These are phyloP conservation scores for Dreissena polymorpha DNA, from an alignment of 1,140 invertebrate species.

Conservation along the genomic window DNA sequence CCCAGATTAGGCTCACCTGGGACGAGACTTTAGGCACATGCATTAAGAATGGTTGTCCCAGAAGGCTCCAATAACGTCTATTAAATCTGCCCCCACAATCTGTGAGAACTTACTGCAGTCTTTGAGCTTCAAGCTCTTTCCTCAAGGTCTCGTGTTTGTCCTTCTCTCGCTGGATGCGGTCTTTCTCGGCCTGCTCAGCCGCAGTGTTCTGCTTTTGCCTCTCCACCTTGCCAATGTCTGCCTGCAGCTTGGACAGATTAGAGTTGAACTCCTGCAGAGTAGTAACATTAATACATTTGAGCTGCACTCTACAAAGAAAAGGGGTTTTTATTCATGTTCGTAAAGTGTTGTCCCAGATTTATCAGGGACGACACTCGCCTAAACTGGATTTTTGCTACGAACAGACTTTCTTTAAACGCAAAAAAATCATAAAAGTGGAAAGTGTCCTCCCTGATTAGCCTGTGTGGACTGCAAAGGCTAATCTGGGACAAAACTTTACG, in stretches of 20 bases:
- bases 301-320: background rate
- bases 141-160: conserved; percentile 68
- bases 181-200: conserved; percentile 49
- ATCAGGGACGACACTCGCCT: too few species aligned
- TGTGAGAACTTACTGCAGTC: conserved; percentile 60
- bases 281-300: background rate
- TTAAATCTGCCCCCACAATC: background rate
- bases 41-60: too few species aligned
- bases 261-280: conserved; percentile 65
- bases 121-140: conserved; percentile 64
- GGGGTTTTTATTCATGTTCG: background rate
- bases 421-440: too few species aligned
- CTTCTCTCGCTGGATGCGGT: conserved; percentile 41
- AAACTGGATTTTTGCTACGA: too few species aligned
- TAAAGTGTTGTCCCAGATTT: too few species aligned
- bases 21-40: too few species aligned
- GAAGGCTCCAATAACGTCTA: too few species aligned
- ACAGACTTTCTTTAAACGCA: too few species aligned
- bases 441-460: too few species aligned
- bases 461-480: too few species aligned
- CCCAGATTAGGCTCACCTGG: too few species aligned
- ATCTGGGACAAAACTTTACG: too few species aligned
- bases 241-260: conserved; percentile 62
- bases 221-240: conserved; percentile 52
- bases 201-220: conserved; percentile 53